Conservation (phyloP, 2,113 vertebrate genomes). For the Cercocebus atys region DNA sequence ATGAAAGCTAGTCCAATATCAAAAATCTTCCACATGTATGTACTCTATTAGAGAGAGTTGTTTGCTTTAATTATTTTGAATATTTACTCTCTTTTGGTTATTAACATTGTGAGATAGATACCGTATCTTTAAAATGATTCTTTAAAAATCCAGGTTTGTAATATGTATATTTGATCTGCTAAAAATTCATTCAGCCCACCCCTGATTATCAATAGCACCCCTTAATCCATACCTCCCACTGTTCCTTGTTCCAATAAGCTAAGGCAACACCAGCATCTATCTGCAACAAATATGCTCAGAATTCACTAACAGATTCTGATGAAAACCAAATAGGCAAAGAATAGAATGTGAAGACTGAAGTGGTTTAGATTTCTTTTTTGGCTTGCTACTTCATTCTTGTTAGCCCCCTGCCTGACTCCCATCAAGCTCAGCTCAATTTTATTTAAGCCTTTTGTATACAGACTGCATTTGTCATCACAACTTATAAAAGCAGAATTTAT, state of each 20-base stretch:
- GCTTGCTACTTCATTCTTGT: neutral
- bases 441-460: neutral
- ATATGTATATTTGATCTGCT: neutral
- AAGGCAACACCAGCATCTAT: conserved; percentile 21
- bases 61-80: neutral
- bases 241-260: conserved; percentile 36
- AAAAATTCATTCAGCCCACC: neutral
- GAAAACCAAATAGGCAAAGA: conserved; percentile 47
- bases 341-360: neutral
- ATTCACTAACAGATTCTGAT: conserved; percentile 15
- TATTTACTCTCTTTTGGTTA: neutral
- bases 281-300: conserved; percentile 17
- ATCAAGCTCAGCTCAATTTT: neutral
- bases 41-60: neutral
- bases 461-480: neutral
- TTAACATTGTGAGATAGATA: neutral
- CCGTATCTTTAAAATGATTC: neutral
- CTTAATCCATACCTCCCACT: neutral
- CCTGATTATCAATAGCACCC: neutral
- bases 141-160: neutral
- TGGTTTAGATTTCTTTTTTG: neutral
- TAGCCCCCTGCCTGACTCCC: neutral
- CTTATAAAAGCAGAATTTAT: conserved; percentile 38
- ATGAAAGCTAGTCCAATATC: neutral
- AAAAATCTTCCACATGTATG: neutral